Conservation (phyloP, 2,797 vertebrate species). For the Xyrichtys novacula region DNA sequence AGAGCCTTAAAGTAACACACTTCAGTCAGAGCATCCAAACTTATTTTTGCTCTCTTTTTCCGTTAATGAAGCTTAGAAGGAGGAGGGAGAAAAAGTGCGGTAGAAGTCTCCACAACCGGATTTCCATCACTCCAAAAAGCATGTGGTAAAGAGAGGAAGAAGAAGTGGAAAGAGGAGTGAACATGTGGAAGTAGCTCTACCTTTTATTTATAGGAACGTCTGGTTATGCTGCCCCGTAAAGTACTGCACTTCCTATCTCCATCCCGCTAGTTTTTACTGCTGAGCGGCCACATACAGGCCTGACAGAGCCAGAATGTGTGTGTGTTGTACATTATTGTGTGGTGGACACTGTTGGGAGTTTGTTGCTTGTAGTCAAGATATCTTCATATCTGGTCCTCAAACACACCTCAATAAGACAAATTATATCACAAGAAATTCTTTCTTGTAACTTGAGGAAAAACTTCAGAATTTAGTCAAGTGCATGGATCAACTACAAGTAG, state of each 20-base stretch:
- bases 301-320: conserved; percentile 53
- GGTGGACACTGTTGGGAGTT: conserved; percentile 1
- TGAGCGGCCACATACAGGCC: conserved; percentile 43
- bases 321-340: conserved; percentile 20
- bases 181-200: conserved; percentile 22
- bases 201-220: conserved; percentile 67
- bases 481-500: no score
- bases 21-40: not conserved
- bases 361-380: conserved; percentile 34
- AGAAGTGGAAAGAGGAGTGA: conserved; percentile 57
- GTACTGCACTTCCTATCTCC: conserved; percentile 67
- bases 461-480: no score
- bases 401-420: not conserved
- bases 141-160: conserved; percentile 50
- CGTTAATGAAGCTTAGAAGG: not conserved
- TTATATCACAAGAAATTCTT: not conserved
- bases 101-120: conserved; percentile 24
- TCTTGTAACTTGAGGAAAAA: no score
- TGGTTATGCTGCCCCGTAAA: conserved; percentile 60
- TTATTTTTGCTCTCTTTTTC: conserved; percentile 5
- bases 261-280: conserved; percentile 76
- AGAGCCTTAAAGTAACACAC: not conserved
- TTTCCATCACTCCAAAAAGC: conserved; percentile 43
- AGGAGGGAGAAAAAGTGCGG: conserved; percentile 31
- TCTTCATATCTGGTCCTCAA: conserved; percentile 40